A percentile compares a stretch with the other conserved stretches of the same genome.
Evolutionary conservation across 2,797 vertebrate genomes (phyloP).

Genomic region (Eleutherodactylus coqui): DNA sequence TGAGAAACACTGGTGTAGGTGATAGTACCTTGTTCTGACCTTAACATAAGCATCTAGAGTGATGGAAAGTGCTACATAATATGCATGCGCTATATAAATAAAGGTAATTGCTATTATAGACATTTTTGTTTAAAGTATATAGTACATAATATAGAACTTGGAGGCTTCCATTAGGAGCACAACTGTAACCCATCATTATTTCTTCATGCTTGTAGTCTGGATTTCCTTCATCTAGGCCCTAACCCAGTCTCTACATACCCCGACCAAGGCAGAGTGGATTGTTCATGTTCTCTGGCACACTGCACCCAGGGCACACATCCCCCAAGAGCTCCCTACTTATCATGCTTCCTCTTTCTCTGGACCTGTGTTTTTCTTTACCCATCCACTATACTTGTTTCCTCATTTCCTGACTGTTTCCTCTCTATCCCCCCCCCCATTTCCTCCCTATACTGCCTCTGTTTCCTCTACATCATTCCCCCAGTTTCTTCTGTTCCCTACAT

Average conservation of each 20-base stretch:
- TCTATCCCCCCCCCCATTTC: too few species aligned
- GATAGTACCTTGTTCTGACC: background rate
- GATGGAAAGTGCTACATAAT: too few species aligned
- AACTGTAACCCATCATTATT: too few species aligned
- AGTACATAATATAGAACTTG: too few species aligned
- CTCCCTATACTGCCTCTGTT: background rate
- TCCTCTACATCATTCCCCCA: too few species aligned
- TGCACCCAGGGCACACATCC: background rate
- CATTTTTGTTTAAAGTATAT: too few species aligned
- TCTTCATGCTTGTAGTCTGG: too few species aligned
- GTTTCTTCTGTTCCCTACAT: too few species aligned
- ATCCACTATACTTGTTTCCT: background rate
- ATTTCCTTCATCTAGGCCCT: background rate
- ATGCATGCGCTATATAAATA: too few species aligned
- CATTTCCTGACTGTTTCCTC: background rate
- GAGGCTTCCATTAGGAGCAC: too few species aligned
- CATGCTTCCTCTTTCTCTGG: background rate
- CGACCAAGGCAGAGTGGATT: background rate
- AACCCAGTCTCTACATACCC: background rate
- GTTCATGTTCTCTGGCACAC: background rate
- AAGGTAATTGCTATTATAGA: too few species aligned
- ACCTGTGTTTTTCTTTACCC: background rate
- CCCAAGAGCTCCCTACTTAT: background rate
- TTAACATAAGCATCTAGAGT: too few species aligned
- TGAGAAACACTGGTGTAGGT: background rate